Conservation (phyloP, 1,140 invertebrate species). For the Trichogramma pretiosum region DNA sequence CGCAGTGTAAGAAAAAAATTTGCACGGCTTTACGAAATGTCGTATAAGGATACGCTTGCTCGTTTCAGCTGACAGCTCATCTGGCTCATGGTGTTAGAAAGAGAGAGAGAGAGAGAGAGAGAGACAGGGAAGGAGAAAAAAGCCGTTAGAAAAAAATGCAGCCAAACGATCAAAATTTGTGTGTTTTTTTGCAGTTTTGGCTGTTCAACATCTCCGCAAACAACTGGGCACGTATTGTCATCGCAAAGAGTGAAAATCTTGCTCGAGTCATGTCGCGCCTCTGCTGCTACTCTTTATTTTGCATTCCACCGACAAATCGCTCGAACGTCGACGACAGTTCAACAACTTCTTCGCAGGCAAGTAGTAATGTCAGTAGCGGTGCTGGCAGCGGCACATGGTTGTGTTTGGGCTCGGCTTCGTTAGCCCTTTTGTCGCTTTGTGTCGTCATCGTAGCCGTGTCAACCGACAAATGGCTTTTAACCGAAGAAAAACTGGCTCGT, state of each 20-base stretch:
- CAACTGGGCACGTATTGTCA: no score
- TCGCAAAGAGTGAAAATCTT: no score
- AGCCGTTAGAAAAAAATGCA: not conserved
- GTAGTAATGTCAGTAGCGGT: not conserved
- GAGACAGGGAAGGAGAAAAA: not conserved
- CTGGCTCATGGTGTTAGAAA: no score
- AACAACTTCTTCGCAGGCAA: not conserved
- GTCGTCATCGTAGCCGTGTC: constrained; percentile 48
- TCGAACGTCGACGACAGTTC: not conserved
- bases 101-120: constrained; percentile 7
- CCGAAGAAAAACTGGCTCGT: constrained; percentile 49
- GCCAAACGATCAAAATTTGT: no score
- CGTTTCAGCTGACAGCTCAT: no score
- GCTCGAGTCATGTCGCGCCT: constrained; percentile 37
- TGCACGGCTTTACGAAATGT: no score
- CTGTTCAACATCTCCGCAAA: no score
- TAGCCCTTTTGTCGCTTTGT: constrained; percentile 47
- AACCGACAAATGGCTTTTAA: constrained; percentile 52
- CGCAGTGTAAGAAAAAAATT: no score
- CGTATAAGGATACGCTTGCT: no score
- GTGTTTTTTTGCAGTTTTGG: no score
- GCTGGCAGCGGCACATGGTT: constrained; percentile 23
- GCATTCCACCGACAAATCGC: constrained; percentile 18
- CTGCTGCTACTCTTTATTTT: constrained; percentile 29
- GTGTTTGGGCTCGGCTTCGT: constrained; percentile 34